Evolutionary conservation across 2,888 invertebrate species (phyloP), one percentile per base, ranked within the genome.

Genomic region (Caenorhabditis sp.): DNA sequence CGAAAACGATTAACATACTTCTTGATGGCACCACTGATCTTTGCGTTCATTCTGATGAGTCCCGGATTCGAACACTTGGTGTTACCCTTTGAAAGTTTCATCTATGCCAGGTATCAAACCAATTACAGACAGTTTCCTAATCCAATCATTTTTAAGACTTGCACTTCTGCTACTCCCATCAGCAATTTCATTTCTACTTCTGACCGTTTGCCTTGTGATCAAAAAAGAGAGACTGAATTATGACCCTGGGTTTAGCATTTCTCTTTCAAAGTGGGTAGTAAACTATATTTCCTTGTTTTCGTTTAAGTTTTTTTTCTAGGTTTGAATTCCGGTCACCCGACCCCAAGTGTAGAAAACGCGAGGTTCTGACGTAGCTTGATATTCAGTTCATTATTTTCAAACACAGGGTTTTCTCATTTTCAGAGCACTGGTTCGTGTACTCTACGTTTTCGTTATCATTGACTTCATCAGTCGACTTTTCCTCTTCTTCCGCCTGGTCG

Each of bases 241-340:
- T 77, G 80, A 84, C 70, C 84, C 84, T 58, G 84, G 84, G 51
- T 76, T 75, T 54, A 80, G 84, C 68, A 84, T 76, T 68, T 80
- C 76, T 77, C 63, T 84, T 38, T 73, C 68, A 26, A 73, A 64
- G 77, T 80, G 54, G 54, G 75, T 76, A 56, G 64, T 31, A 64
- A 82, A 77, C 77, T 69, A 70, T 69, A 77, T 64, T 70, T 70
- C 56, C 64, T 69, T 79, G 68, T 79, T 72, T 63, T 76, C 16
- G 22, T 68, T 54, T 35, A 51, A 66, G 51, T 68, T 68, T 24
- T 54, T 68, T 54, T 44, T 63, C 63, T 35, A 19, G 68, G 68
- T 68, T 68, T 54, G 54, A 68, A 35, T 68, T 68, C 35, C 54
- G 54, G 68, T 68, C 68, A 68, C 38, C 54, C 68, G 44, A 47